These are phyloP conservation scores for Threskiornis aethiopicus DNA, from an alignment of 2,797 vertebrate species.

Conservation along the genomic window DNA sequence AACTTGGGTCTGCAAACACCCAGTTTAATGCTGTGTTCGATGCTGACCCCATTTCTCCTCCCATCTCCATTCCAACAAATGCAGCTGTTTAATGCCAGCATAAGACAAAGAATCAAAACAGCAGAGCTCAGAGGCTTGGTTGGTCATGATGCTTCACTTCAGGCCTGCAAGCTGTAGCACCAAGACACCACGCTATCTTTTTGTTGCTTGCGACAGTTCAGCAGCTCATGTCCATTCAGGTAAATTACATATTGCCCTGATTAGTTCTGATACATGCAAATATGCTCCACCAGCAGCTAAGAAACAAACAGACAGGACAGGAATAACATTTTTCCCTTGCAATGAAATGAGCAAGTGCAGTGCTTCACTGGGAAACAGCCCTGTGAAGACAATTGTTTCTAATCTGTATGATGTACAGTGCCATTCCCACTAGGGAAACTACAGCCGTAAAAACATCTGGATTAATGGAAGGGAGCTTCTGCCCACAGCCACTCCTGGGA, in stretches of 20 bases:
- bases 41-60: neutral
- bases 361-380: neutral
- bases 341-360: neutral
- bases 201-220: neutral
- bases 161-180: neutral
- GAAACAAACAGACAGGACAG: neutral
- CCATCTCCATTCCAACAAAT: neutral
- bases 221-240: neutral
- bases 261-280: neutral
- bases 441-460: neutral
- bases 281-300: neutral
- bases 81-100: neutral
- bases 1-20: neutral
- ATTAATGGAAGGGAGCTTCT: neutral
- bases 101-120: neutral
- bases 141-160: neutral
- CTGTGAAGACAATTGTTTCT: fast-evolving
- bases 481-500: neutral
- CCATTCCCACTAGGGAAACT: neutral
- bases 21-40: fast-evolving
- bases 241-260: neutral
- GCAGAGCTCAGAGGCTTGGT: neutral
- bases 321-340: neutral
- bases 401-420: neutral
- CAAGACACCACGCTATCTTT: neutral